Base-by-base conservation (phyloP, 1,140 invertebrate species). In the Stegodyphus dumicola region DNA sequence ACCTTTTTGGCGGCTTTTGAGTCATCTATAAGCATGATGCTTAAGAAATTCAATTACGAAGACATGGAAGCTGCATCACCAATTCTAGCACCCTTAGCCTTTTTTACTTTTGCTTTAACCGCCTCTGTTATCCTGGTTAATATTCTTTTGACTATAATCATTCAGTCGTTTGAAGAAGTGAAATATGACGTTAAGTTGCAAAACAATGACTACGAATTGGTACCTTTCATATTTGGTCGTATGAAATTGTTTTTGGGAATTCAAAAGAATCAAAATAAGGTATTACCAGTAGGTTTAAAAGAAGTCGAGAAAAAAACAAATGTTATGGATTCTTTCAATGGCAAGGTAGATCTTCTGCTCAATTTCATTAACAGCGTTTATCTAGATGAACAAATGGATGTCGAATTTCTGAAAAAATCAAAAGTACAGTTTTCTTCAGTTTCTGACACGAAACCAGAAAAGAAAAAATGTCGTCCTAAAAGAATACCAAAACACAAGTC, bases 141-240 rank as follows among this genome's bases (percentile, higher is more conserved):
- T 88, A 92, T 93, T 88, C 91, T 93, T 81, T 88, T 93, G 6
- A 92, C 92, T 0, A 92, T 93, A 83, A 90, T 93, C 48, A 91
- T 92, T 67, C 90, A 92, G 60, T 89, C 90, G 0, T 93, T 83
- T 53, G 79, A 87, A 6, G 74, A 88, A 77, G 89, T 90, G 13
- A 88, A 90, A 65, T 66, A 87, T 10, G 89, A 90, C 70, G 77
- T 88, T 9, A 76, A 80, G 6, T 88, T 83, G 6, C 88, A 89
- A 64, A 87, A 88, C 5, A 90, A 89, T 69, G 90, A 90, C 33
- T 89, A 89, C 56, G 88, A 90, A 69, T 88, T 91, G 81, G 85
- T 90, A 15, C 87, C 88, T 15, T 91, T 90, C 78, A 87, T 91
- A 11, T 75, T 89, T 17, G 75, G 86, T 10, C 86, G 89, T 7